These are phyloP conservation scores for Eospalax fontanierii DNA, from an alignment of 2,797 vertebrate species.

Conservation along the genomic window DNA sequence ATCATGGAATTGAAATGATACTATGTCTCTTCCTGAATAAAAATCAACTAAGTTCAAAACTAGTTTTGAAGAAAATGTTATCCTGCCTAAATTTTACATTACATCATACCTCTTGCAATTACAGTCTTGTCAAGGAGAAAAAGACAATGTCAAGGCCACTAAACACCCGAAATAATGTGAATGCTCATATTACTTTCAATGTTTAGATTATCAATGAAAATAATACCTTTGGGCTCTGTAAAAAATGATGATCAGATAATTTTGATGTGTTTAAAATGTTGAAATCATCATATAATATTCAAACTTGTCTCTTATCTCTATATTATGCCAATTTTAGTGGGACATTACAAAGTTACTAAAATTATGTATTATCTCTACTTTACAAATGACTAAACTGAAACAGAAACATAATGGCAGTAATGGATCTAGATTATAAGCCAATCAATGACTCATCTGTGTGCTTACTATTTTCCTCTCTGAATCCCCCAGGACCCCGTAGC, in stretches of 20 bases:
- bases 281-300: slow-evolving; percentile 7
- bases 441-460: slow-evolving; percentile 49
- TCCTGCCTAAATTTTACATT: not conserved
- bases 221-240: not conserved
- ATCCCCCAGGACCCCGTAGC: not conserved
- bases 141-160: not conserved
- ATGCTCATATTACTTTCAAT: not conserved
- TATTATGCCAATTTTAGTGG: slow-evolving; percentile 45
- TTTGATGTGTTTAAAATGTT: slow-evolving; percentile 14
- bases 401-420: slow-evolving; percentile 32
- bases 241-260: not conserved
- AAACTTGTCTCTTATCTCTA: slow-evolving; percentile 5
- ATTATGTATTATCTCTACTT: slow-evolving; percentile 33
- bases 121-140: slow-evolving; percentile 27
- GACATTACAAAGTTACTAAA: slow-evolving; percentile 63
- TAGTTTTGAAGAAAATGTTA: slow-evolving; percentile 11
- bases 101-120: not conserved
- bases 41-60: slow-evolving; percentile 6
- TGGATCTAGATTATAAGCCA: slow-evolving; percentile 31
- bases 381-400: slow-evolving; percentile 53
- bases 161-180: not conserved
- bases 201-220: not conserved
- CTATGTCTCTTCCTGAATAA: not conserved
- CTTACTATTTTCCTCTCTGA: slow-evolving; percentile 22
- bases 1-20: not conserved